Evolutionary conservation across 2,113 vertebrate species (phyloP), one percentile per base, ranked within the genome.

Genomic region (Sphyrna mokarran): DNA sequence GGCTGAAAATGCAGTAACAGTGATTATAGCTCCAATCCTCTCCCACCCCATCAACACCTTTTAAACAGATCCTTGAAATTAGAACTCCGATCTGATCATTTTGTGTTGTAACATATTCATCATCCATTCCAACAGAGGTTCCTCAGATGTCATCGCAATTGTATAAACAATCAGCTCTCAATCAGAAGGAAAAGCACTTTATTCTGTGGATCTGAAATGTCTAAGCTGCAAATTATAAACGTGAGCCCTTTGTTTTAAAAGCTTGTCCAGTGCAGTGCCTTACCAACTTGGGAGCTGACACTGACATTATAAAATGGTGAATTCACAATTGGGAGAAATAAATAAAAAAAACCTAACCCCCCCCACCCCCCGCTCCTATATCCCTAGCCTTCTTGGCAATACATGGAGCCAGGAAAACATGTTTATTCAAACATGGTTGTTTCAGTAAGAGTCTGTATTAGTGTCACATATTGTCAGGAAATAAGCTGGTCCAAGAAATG

Each of bases 251-350:
- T 23, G 22, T 76, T 54, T 2, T 54, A 54, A 54, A 54, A 63
- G 63, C 37, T 69, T 40, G 63, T 69, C 63, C 63, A 95, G 66
- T 95, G 94, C 43, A 76, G 69, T 95, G 94, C 94, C 94, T 95
- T 95, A 95, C 26, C 69, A 95, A 54, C 40, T 70, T 13, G 22
- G 93, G 69, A 76, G 68, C 43, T 72, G 68, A 95, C 48, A 95
- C 69, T 48, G 66, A 76, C 40, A 95, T n/a, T 7, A 37, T 48
- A 26, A 68, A 33, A 22, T 93, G 61, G 61, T n/a, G 63, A 37
- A 43, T 95, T 29, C 23, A 22, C 93, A 95, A 23, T 13, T 13
- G 48, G 48, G 80, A 83, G 89, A 66, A n/a, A 95, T 95, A 70
- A 95, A 95, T 23, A 63, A 94, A 4, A 23, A 23, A 4, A 23